Conservation (phyloP, 2,888 invertebrate species). For the Sinotaia quadrata region DNA sequence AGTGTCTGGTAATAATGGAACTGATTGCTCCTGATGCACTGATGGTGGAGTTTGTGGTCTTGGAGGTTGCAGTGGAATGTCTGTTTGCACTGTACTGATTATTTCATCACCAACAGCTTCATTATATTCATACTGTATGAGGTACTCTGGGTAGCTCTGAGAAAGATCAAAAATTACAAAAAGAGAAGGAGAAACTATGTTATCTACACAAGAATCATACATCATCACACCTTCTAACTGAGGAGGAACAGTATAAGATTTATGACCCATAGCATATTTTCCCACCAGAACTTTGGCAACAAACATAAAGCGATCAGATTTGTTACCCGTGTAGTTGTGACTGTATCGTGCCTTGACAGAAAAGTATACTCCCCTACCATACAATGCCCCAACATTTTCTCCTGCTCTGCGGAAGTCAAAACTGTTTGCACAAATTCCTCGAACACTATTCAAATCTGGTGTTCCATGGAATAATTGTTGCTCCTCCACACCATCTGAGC, state of each 20-base stretch:
- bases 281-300: neutral
- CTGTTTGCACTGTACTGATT: no score
- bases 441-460: slow-evolving; percentile 34
- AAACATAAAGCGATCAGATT: neutral
- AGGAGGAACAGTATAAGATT: neutral
- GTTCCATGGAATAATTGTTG: slow-evolving; percentile 53
- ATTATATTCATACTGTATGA: neutral
- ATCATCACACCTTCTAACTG: neutral
- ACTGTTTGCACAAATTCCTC: slow-evolving; percentile 52
- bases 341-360: slow-evolving; percentile 57
- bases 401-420: slow-evolving; percentile 55
- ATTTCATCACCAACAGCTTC: no score
- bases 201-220: neutral
- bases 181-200: neutral
- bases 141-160: slow-evolving; percentile 1
- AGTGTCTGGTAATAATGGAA: no score
- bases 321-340: slow-evolving; percentile 50
- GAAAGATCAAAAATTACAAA: neutral
- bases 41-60: no score
- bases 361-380: slow-evolving; percentile 61
- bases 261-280: neutral
- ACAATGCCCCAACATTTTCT: slow-evolving; percentile 46
- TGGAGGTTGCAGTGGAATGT: no score
- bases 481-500: slow-evolving; percentile 50
- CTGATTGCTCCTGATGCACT: no score